Percentiles rank a stretch among this genome's conserved stretches.
Evolutionary conservation across 2,113 vertebrate genomes (phyloP).

Genomic region (Petrocephalus microphthalmus): DNA sequence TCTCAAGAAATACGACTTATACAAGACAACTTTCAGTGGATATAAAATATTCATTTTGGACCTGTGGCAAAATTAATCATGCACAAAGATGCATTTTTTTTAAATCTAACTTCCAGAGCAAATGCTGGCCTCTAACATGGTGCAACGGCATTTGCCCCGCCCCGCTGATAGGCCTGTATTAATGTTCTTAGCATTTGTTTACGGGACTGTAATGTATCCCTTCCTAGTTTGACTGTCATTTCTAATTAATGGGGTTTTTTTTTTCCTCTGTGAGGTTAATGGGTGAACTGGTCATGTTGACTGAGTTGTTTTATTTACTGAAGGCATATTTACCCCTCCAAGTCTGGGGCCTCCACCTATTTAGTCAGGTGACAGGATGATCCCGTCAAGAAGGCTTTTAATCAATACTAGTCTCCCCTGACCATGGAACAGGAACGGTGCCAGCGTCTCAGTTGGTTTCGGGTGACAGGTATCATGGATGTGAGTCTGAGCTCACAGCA

Average conservation of each 20-base stretch:
- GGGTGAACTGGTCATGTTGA: slow-evolving; percentile 59
- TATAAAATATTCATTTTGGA: neutral
- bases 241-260: slow-evolving; percentile 35
- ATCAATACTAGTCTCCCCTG: slow-evolving; percentile 59
- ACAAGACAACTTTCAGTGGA: neutral
- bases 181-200: neutral
- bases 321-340: slow-evolving; percentile 58
- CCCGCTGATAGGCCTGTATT: neutral
- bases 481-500: slow-evolving; percentile 7
- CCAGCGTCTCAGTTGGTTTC: slow-evolving; percentile 49
- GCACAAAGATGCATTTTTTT: neutral
- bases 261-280: slow-evolving; percentile 52
- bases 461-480: slow-evolving; percentile 45
- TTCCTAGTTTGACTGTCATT: slow-evolving; percentile 11
- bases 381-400: slow-evolving; percentile 34
- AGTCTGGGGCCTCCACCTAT: slow-evolving; percentile 52
- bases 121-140: neutral
- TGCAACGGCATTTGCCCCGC: neutral
- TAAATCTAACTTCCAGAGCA: neutral
- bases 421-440: slow-evolving; percentile 44
- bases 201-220: neutral
- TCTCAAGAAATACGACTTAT: neutral
- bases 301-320: slow-evolving; percentile 62
- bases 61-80: neutral
- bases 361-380: slow-evolving; percentile 61